Conservation (phyloP, 2,888 invertebrate genomes). For the Candidula unifasciata region DNA sequence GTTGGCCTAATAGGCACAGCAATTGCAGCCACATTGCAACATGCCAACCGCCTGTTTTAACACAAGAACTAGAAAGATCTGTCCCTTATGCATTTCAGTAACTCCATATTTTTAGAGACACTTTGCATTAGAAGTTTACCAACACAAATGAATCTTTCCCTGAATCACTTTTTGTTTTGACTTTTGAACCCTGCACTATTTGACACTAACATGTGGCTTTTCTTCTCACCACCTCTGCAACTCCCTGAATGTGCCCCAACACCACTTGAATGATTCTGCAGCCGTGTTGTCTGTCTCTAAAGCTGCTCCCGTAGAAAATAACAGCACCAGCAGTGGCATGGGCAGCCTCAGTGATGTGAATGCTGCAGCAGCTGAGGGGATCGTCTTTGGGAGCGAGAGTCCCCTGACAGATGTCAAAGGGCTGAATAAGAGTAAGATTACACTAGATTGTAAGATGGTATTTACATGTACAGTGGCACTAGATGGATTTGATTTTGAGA, state of each 20-base stretch:
- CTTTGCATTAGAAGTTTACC: no score
- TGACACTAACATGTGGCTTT: constrained; percentile 36
- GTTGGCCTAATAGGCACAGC: no score
- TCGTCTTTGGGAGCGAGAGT: constrained; percentile 71
- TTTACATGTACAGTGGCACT: neutral
- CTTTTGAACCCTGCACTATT: constrained; percentile 22
- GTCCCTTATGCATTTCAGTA: no score
- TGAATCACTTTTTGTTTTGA: neutral
- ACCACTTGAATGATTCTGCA: constrained; percentile 55
- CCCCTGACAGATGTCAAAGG: constrained; percentile 56
- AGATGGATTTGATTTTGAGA: neutral
- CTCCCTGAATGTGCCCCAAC: neutral
- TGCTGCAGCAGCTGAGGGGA: constrained; percentile 9
- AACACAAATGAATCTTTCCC: no score
- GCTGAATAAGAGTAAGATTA: constrained; percentile 63
- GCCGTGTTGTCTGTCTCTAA: constrained; percentile 70
- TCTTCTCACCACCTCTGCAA: constrained; percentile 29
- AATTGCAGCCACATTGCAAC: no score
- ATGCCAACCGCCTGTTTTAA: no score
- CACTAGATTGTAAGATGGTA: neutral
- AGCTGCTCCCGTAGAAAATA: constrained; percentile 62
- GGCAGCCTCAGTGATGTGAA: constrained; percentile 60
- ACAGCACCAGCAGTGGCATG: constrained; percentile 59
- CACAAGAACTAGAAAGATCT: no score
- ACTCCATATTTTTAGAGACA: no score